phyloP scores from a whole-genome alignment of 2,113 vertebrate species.

The Sander vitreus region DNA sequence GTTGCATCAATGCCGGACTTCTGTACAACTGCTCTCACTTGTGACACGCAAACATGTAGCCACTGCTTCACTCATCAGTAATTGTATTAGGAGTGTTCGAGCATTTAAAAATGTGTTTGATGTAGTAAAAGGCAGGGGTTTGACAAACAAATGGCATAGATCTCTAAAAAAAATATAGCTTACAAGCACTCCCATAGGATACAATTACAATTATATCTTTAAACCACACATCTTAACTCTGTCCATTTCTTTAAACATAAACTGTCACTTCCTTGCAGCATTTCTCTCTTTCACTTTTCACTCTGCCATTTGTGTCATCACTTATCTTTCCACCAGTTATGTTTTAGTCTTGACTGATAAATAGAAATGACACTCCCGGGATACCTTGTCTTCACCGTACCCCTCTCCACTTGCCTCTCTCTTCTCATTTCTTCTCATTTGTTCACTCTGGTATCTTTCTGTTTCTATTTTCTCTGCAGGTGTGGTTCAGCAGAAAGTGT shows the following conservation, averaged over 20 bases:
- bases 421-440: not conserved
- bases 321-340: not conserved
- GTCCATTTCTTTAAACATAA: not conserved
- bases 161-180: not conserved
- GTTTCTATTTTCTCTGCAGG: slow-evolving; percentile 61
- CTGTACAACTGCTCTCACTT: slow-evolving; percentile 39
- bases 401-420: not conserved
- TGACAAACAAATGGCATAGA: not conserved
- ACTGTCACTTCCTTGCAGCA: not conserved
- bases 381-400: not conserved
- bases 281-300: not conserved
- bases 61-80: slow-evolving; percentile 30
- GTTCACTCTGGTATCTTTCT: not conserved
- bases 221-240: too few species aligned
- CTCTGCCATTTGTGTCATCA: not conserved
- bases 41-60: slow-evolving; percentile 19
- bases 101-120: slow-evolving; percentile 3
- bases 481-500: slow-evolving; percentile 93
- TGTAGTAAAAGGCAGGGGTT: not conserved
- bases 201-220: not conserved
- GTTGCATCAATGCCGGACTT: slow-evolving; percentile 41
- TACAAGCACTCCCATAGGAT: not conserved
- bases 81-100: slow-evolving; percentile 36
- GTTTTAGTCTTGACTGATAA: not conserved
- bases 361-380: not conserved